phyloP scores from a whole-genome alignment of 2,888 invertebrate species.

The Pocota personata region DNA sequence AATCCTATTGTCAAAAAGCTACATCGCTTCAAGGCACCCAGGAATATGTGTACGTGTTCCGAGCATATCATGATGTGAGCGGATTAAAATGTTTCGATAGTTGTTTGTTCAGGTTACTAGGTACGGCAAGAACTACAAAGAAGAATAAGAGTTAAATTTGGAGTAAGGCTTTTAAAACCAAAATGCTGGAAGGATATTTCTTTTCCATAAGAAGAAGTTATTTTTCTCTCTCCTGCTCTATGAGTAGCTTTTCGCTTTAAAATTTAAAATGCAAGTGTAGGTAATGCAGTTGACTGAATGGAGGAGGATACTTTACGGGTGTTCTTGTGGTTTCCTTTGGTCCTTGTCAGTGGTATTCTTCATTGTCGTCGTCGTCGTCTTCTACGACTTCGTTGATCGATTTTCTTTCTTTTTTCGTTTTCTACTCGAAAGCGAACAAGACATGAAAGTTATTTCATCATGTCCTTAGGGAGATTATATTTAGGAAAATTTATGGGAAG shows the following conservation, averaged over 20 bases:
- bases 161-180: slow-evolving; percentile 53
- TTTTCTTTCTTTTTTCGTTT: slow-evolving; percentile 18
- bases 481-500: slow-evolving; percentile 70
- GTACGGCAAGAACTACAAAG: slow-evolving; percentile 25
- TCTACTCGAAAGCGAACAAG: slow-evolving; percentile 36
- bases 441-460: slow-evolving; percentile 72
- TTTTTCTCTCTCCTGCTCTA: neutral
- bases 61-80: slow-evolving; percentile 49
- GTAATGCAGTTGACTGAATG: slow-evolving; percentile 45
- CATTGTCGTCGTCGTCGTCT: neutral
- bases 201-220: slow-evolving; percentile 23
- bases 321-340: slow-evolving; percentile 46
- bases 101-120: slow-evolving; percentile 66
- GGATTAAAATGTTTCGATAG: slow-evolving; percentile 73
- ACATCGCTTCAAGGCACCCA: slow-evolving; percentile 48
- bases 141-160: slow-evolving; percentile 33
- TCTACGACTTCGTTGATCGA: slow-evolving; percentile 30
- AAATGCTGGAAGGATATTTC: slow-evolving; percentile 53
- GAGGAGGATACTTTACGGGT: slow-evolving; percentile 38
- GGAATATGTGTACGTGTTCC: neutral
- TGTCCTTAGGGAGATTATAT: slow-evolving; percentile 70
- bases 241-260: slow-evolving; percentile 16
- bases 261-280: slow-evolving; percentile 23
- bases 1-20: slow-evolving; percentile 71
- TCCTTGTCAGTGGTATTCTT: slow-evolving; percentile 32